phyloP scores from a whole-genome alignment of 2,888 invertebrate genomes.

The Abrostola triplasia region DNA sequence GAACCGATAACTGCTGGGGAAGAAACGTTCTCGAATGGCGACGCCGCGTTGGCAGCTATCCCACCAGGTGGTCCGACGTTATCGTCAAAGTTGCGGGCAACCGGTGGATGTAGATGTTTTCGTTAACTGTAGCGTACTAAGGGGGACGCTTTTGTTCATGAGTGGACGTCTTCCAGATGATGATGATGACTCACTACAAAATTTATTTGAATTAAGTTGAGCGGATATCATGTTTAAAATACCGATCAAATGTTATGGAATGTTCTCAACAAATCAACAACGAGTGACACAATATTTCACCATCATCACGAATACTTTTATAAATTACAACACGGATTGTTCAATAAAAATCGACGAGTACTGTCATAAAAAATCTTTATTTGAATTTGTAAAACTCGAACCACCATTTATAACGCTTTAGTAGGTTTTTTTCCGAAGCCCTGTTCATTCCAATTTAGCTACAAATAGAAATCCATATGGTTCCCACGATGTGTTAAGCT shows the following conservation, averaged over 20 bases:
- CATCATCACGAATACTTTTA: slow-evolving; percentile 10
- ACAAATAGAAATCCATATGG: slow-evolving; percentile 1
- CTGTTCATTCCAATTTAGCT: slow-evolving; percentile 6
- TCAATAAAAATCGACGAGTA: slow-evolving; percentile 11
- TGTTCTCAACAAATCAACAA: background rate
- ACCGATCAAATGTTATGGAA: background rate
- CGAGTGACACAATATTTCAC: slow-evolving; percentile 22
- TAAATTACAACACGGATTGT: slow-evolving; percentile 3
- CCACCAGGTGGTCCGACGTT: no score
- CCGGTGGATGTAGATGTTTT: no score
- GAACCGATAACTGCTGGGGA: no score
- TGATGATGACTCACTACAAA: background rate
- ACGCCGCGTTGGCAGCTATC: no score
- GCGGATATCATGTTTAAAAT: background rate
- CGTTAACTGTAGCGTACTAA: no score
- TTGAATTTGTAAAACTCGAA: slow-evolving; percentile 15
- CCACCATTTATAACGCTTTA: slow-evolving; percentile 2
- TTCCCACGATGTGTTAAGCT: background rate
- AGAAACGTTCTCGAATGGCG: no score
- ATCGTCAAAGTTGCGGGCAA: no score
- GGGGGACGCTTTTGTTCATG: no score
- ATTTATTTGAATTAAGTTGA: background rate
- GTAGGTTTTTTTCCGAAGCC: slow-evolving; percentile 5
- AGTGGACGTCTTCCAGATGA: no score
- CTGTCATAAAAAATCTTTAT: slow-evolving; percentile 20